These are phyloP conservation scores for Elegia similella DNA, from an alignment of 2,888 invertebrate genomes.

Conservation along the genomic window DNA sequence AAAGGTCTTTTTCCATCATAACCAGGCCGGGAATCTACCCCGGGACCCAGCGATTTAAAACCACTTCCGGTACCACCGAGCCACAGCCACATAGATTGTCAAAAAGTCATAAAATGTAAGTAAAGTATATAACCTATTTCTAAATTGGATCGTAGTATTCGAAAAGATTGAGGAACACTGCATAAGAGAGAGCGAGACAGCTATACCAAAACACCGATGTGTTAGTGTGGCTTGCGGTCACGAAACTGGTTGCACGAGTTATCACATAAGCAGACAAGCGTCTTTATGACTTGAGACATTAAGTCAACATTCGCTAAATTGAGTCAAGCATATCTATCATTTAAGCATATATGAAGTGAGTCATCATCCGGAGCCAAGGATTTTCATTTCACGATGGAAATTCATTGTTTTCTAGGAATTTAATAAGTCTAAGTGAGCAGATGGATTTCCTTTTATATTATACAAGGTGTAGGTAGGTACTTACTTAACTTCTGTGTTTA, in stretches of 20 bases:
- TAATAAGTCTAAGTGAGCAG: no score
- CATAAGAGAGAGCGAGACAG: constrained; percentile 42
- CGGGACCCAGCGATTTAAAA: no score
- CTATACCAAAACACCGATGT: constrained; percentile 32
- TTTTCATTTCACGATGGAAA: constrained; percentile 30
- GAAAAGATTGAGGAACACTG: constrained; percentile 23
- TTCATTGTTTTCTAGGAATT: constrained; percentile 10
- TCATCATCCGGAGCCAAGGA: constrained; percentile 41
- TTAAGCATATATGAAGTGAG: constrained; percentile 47
- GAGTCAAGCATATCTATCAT: constrained; percentile 34
- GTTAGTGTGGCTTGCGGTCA: constrained; percentile 54
- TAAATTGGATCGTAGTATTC: no score
- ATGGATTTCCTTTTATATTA: no score
- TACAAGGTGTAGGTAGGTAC: no score
- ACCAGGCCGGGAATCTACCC: no score
- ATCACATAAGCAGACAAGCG: constrained; percentile 35
- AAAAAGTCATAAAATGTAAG: no score
- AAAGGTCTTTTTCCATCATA: no score
- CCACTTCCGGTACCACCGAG: no score
- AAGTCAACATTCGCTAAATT: constrained; percentile 37
- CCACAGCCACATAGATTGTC: no score
- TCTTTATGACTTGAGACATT: constrained; percentile 35
- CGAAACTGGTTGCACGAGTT: constrained; percentile 59
- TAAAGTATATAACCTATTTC: no score
- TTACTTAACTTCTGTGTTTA: no score